Conservation (phyloP, 2,113 vertebrate species). For the Epinephelus cyanopodus region DNA sequence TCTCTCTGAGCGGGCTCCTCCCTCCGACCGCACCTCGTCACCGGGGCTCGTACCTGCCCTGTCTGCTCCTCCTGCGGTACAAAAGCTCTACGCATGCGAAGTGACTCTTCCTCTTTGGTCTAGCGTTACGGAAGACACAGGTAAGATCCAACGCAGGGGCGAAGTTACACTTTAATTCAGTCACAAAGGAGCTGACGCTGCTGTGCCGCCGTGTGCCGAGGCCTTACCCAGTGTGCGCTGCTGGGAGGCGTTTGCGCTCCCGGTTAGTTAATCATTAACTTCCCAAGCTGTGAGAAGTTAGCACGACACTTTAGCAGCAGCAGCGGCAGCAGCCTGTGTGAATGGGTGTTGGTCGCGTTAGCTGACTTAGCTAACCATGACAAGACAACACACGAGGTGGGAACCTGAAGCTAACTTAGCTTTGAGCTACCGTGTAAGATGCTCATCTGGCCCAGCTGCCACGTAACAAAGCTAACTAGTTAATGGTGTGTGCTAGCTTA, state of each 20-base stretch:
- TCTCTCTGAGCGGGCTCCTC: background rate
- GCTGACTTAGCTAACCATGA: slow-evolving; percentile 26
- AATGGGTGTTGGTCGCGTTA: background rate
- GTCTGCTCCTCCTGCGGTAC: slow-evolving; percentile 67
- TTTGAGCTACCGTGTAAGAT: background rate
- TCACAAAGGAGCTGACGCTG: accelerated
- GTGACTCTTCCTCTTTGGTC: slow-evolving; percentile 56
- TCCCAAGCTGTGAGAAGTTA: slow-evolving; percentile 6
- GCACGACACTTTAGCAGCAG: slow-evolving; percentile 23
- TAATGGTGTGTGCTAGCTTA: slow-evolving; percentile 4
- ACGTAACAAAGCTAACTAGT: slow-evolving; percentile 37
- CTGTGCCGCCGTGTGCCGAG: background rate
- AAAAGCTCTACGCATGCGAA: slow-evolving; percentile 76
- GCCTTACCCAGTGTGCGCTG: background rate
- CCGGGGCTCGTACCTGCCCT: slow-evolving; percentile 42
- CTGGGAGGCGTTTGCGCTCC: background rate
- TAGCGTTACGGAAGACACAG: slow-evolving; percentile 43
- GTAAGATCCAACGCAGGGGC: slow-evolving; percentile 61
- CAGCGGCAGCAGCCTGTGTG: background rate
- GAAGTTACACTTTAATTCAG: background rate
- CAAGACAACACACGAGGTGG: slow-evolving; percentile 7
- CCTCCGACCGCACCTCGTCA: background rate
- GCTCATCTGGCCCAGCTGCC: slow-evolving; percentile 46
- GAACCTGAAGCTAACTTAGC: slow-evolving; percentile 11
- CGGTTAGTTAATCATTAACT: background rate